A percentile compares a stretch with the other conserved stretches of the same genome.
Conservation (phyloP, 2,888 invertebrate genomes). For the Sinotaia quadrata region DNA sequence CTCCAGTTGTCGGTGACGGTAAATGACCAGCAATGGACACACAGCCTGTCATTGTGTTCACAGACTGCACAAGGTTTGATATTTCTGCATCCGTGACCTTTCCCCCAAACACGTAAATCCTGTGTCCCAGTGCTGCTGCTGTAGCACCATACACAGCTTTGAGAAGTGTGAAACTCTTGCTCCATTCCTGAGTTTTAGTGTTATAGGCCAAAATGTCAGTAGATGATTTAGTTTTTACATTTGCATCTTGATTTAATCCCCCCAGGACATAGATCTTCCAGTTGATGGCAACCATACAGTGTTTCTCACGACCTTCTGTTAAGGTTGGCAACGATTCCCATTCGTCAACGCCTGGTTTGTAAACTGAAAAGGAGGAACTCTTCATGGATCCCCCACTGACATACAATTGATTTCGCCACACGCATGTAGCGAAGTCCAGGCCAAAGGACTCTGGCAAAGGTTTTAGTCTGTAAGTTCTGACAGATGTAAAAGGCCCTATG, state of each 20-base stretch:
- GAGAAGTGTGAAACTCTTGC: background rate
- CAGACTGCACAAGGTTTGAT: conserved; percentile 16
- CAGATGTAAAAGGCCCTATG: background rate
- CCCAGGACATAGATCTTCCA: conserved; percentile 27
- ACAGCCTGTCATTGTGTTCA: conserved; percentile 6
- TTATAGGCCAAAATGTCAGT: conserved; percentile 11
- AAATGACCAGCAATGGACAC: conserved; percentile 2
- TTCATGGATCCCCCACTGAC: conserved; percentile 20
- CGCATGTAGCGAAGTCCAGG: conserved; percentile 24
- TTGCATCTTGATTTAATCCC: conserved; percentile 3
- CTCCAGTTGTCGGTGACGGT: background rate
- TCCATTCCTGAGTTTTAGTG: conserved; percentile 10
- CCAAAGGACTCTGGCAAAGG: conserved; percentile 17
- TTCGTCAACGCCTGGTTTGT: conserved; percentile 22
- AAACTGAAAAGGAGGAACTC: conserved; percentile 10
- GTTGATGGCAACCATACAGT: conserved; percentile 21
- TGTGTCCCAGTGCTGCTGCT: conserved; percentile 11
- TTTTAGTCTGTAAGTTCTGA: conserved; percentile 1
- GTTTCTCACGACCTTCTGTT: conserved; percentile 14
- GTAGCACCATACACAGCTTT: conserved; percentile 14
- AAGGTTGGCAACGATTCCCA: conserved; percentile 23
- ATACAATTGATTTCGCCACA: conserved; percentile 26
- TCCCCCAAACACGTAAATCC: conserved; percentile 25
- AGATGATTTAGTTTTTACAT: background rate
- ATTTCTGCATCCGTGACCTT: background rate